These are phyloP conservation scores for Pteropus alecto DNA, from an alignment of 2,113 vertebrate species.

Conservation along the genomic window DNA sequence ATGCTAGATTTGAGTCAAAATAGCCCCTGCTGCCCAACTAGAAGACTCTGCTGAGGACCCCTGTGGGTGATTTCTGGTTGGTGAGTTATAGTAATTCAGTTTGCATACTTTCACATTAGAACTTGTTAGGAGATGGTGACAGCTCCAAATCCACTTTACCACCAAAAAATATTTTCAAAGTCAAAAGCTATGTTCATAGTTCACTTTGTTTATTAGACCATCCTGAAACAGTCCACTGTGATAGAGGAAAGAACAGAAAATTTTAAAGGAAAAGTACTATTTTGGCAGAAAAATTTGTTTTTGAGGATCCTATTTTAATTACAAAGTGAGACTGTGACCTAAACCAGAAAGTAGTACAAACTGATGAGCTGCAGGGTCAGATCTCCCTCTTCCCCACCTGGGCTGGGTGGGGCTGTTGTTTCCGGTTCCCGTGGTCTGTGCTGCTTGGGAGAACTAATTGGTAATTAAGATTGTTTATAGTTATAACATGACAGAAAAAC, in stretches of 20 bases:
- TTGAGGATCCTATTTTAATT: neutral
- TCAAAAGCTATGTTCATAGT: neutral
- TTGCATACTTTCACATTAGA: neutral
- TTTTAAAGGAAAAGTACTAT: neutral
- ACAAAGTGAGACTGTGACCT: neutral
- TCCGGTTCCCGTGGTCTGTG: neutral
- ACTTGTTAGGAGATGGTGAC: neutral
- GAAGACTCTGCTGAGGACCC: neutral
- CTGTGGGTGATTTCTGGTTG: neutral
- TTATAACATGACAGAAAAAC: neutral
- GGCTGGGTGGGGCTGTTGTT: neutral
- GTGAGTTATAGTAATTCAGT: neutral
- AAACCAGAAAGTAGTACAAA: no score
- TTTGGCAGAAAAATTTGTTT: neutral
- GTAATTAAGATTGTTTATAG: neutral
- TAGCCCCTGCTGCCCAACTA: no score
- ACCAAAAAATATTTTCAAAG: neutral
- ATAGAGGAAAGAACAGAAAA: neutral
- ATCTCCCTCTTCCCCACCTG: neutral
- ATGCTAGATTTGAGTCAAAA: neutral
- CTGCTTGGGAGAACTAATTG: neutral
- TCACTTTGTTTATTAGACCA: neutral
- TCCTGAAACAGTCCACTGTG: neutral
- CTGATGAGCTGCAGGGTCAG: neutral
- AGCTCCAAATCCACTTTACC: neutral